Conservation (phyloP, 2,797 vertebrate genomes). For the Naso thynnoides region DNA sequence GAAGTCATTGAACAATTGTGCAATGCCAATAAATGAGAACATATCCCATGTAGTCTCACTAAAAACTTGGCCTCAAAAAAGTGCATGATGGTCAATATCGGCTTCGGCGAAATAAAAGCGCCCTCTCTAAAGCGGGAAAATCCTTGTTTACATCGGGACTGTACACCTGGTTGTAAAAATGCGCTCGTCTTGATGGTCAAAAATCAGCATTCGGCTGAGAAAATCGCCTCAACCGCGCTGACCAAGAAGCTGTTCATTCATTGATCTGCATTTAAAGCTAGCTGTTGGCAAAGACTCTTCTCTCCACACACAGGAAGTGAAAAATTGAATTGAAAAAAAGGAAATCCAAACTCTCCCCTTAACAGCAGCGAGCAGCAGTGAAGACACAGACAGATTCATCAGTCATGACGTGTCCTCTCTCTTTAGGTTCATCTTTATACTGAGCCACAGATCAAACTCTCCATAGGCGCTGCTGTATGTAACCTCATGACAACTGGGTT, state of each 20-base stretch:
- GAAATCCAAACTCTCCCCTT: conserved; percentile 28
- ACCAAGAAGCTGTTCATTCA: conserved; percentile 11
- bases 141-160: background rate
- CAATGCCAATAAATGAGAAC: background rate
- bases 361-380: conserved; percentile 3
- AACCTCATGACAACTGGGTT: background rate
- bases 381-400: background rate
- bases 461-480: too few relatives aligned
- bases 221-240: background rate
- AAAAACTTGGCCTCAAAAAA: background rate
- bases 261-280: conserved; percentile 19
- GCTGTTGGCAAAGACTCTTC: background rate
- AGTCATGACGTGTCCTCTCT: background rate
- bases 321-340: conserved; percentile 33
- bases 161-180: background rate
- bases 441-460: background rate
- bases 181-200: background rate
- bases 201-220: background rate
- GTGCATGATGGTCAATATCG: background rate
- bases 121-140: background rate
- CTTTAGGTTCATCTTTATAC: background rate
- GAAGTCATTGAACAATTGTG: background rate
- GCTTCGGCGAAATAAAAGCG: background rate
- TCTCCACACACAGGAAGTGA: conserved; percentile 31
- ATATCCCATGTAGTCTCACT: background rate